phyloP scores from a whole-genome alignment of 2,113 vertebrate species.

The Azemiops feae region DNA sequence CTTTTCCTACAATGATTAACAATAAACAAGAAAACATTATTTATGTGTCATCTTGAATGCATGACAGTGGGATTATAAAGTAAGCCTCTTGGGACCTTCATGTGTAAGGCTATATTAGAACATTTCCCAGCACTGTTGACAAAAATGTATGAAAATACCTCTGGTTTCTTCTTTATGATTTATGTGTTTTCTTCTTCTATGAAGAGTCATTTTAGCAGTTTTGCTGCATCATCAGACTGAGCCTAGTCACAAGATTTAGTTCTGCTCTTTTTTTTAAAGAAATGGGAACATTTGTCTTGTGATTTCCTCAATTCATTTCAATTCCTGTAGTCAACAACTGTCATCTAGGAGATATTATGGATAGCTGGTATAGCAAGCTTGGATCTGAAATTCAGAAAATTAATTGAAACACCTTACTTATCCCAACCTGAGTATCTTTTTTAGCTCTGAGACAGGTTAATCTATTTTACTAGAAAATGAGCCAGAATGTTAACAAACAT shows the following conservation, averaged over 20 bases:
- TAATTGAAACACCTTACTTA: background rate
- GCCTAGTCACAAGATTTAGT: background rate
- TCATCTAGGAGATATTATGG: background rate
- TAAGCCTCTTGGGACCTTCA: background rate
- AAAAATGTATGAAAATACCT: fast-evolving
- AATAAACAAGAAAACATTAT: background rate
- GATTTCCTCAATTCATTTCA: background rate
- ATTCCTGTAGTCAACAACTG: background rate
- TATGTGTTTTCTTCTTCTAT: fast-evolving
- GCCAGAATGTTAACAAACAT: background rate
- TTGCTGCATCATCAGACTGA: background rate
- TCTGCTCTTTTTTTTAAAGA: background rate
- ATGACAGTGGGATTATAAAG: too few species aligned
- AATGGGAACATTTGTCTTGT: background rate
- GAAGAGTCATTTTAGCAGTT: background rate
- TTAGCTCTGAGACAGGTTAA: background rate
- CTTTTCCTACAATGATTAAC: background rate
- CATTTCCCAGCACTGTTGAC: background rate
- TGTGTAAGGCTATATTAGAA: fast-evolving
- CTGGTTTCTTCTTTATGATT: fast-evolving
- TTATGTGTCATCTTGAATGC: fast-evolving
- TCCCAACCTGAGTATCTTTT: background rate
- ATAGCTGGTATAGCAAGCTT: background rate
- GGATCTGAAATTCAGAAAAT: background rate
- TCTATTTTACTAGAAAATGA: background rate